Percentiles rank a stretch among this genome's conserved stretches.
phyloP scores from a whole-genome alignment of 1,140 invertebrate genomes.

The Chrysomallon squamiferum region DNA sequence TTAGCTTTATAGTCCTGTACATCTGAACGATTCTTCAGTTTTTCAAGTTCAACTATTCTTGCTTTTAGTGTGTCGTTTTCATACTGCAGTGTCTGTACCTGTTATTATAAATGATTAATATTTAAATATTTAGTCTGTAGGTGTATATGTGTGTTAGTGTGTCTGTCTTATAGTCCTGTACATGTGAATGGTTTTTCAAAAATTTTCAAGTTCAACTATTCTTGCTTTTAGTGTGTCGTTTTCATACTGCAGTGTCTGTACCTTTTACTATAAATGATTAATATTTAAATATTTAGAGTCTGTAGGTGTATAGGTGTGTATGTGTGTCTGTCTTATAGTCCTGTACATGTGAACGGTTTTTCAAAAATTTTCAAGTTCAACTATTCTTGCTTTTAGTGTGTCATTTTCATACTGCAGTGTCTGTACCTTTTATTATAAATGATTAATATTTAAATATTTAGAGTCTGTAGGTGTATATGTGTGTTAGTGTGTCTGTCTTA shows the following conservation, averaged over 20 bases:
- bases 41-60: slow-evolving; percentile 65
- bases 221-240: slow-evolving; percentile 74
- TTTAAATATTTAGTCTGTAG: background rate
- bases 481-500: no score
- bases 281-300: background rate
- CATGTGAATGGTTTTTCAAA: slow-evolving; percentile 50
- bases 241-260: slow-evolving; percentile 76
- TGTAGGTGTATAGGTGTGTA: no score
- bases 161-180: slow-evolving; percentile 50
- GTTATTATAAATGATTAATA: slow-evolving; percentile 5
- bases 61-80: slow-evolving; percentile 76
- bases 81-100: slow-evolving; percentile 74
- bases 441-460: background rate
- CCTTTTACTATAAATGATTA: slow-evolving; percentile 46
- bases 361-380: slow-evolving; percentile 52
- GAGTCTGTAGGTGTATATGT: no score
- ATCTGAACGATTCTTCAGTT: slow-evolving; percentile 50
- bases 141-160: no score
- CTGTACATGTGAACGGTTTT: slow-evolving; percentile 51
- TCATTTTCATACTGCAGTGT: slow-evolving; percentile 76
- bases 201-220: slow-evolving; percentile 61
- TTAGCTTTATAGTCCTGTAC: slow-evolving; percentile 46
- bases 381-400: slow-evolving; percentile 72
- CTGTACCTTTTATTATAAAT: slow-evolving; percentile 65
- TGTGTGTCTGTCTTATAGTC: slow-evolving; percentile 45